Evolutionary conservation across 2,888 invertebrate species (phyloP).

Genomic region (Bellardia pandia): DNA sequence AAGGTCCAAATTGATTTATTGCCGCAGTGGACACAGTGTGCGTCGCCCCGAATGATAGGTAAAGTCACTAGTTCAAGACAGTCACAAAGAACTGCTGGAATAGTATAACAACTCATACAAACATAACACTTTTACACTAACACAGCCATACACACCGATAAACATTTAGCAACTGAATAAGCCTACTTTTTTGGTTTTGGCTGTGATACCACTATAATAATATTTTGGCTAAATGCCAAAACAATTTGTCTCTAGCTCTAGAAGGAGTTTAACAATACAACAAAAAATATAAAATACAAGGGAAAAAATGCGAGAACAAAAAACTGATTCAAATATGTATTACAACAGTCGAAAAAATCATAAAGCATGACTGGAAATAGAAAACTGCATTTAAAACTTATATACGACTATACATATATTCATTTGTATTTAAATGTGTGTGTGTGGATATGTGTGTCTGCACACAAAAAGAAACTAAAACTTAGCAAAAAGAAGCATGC

Average conservation of each 20-base stretch:
- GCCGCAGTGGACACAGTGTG: no score
- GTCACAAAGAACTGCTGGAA: no score
- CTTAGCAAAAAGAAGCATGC: not conserved
- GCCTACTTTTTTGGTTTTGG: slow-evolving; percentile 63
- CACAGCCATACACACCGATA: slow-evolving; percentile 14
- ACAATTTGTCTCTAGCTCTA: slow-evolving; percentile 74
- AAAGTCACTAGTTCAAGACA: no score
- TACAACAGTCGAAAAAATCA: slow-evolving; percentile 62
- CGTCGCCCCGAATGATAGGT: no score
- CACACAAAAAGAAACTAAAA: not conserved
- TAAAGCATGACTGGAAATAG: slow-evolving; percentile 69
- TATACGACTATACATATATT: slow-evolving; percentile 3
- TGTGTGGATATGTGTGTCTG: slow-evolving; percentile 25
- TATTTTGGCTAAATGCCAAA: slow-evolving; percentile 80
- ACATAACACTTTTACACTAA: slow-evolving; percentile 31
- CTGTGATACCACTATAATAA: slow-evolving; percentile 69
- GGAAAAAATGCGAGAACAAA: slow-evolving; percentile 41
- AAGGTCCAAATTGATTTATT: no score
- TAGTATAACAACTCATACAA: not conserved
- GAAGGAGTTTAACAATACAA: slow-evolving; percentile 52
- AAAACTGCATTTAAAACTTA: slow-evolving; percentile 68
- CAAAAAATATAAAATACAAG: slow-evolving; percentile 14
- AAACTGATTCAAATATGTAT: slow-evolving; percentile 44
- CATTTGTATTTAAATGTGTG: slow-evolving; percentile 40
- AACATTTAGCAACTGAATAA: slow-evolving; percentile 34